Percentiles rank a stretch among this genome's conserved stretches.
Evolutionary conservation across 1,140 invertebrate genomes (phyloP).

Genomic region (Polyergus mexicanus): DNA sequence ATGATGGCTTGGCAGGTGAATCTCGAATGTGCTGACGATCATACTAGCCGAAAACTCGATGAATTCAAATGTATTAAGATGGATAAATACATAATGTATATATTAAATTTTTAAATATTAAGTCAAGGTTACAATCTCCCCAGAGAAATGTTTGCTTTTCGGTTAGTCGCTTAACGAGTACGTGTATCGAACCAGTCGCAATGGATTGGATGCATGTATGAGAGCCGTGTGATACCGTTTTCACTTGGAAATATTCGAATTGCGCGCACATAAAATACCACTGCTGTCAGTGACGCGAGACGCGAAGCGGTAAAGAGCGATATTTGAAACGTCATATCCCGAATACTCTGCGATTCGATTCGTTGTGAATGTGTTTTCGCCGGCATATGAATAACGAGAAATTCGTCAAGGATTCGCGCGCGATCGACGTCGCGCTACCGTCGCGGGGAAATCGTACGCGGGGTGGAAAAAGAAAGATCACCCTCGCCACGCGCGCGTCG

Average conservation of each 20-base stretch:
- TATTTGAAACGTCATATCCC: conserved; percentile 41
- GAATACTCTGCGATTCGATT: conserved; percentile 6
- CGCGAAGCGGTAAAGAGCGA: conserved; percentile 9
- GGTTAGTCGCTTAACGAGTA: conserved; percentile 28
- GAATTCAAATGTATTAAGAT: neutral
- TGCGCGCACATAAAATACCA: conserved; percentile 34
- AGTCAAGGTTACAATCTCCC: neutral
- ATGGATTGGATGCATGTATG: neutral
- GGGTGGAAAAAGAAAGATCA: neutral
- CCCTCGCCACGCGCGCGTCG: neutral
- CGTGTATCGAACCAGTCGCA: conserved; percentile 23
- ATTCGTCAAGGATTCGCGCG: neutral
- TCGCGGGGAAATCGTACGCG: neutral
- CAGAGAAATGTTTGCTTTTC: neutral
- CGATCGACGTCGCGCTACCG: neutral
- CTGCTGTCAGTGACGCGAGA: conserved; percentile 19
- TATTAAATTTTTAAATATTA: neutral
- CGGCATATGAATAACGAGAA: conserved; percentile 34
- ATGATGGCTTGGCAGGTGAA: conserved; percentile 27
- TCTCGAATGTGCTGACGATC: conserved; percentile 1
- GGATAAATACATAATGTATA: neutral
- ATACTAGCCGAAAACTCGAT: neutral
- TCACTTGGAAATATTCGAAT: neutral
- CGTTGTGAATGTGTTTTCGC: conserved; percentile 6
- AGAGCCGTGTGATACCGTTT: neutral